A percentile compares a stretch with the other conserved stretches of the same genome.
phyloP scores from a whole-genome alignment of 2,888 invertebrate genomes.

The Steinernema carpocapsae region DNA sequence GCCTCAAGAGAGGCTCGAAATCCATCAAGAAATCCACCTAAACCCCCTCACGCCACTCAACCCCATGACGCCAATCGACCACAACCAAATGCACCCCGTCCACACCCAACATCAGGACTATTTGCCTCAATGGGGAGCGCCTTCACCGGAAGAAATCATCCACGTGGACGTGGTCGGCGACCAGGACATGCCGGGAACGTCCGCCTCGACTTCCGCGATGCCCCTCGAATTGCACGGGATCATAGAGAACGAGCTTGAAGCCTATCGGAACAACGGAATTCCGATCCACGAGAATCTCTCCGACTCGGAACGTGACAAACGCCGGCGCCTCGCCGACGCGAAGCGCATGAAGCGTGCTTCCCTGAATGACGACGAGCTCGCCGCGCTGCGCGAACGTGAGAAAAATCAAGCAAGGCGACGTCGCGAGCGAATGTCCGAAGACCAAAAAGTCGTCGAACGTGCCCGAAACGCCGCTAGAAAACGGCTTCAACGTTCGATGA shows the following conservation, averaged over 20 bases:
- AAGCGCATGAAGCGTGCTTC: not conserved
- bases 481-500: constrained; percentile 1
- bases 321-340: constrained; percentile 12
- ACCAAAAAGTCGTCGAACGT: not conserved
- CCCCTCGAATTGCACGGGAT: not conserved
- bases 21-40: not conserved
- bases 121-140: not conserved
- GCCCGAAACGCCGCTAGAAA: constrained; percentile 2
- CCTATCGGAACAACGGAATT: not conserved
- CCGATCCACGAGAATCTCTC: not conserved
- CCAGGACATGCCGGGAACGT: constrained; percentile 14
- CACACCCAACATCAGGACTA: not conserved
- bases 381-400: constrained; percentile 8
- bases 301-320: not conserved
- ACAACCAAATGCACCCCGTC: not conserved
- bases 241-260: constrained; percentile 6
- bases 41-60: too few relatives aligned
- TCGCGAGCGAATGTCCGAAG: constrained; percentile 1
- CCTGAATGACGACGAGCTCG: not conserved
- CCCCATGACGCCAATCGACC: not conserved
- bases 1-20: not conserved
- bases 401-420: constrained; percentile 1
- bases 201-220: constrained; percentile 7
- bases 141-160: not conserved
- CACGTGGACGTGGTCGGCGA: constrained; percentile 21